Conservation (phyloP, 2,888 invertebrate genomes). For the Sinotaia quadrata region DNA sequence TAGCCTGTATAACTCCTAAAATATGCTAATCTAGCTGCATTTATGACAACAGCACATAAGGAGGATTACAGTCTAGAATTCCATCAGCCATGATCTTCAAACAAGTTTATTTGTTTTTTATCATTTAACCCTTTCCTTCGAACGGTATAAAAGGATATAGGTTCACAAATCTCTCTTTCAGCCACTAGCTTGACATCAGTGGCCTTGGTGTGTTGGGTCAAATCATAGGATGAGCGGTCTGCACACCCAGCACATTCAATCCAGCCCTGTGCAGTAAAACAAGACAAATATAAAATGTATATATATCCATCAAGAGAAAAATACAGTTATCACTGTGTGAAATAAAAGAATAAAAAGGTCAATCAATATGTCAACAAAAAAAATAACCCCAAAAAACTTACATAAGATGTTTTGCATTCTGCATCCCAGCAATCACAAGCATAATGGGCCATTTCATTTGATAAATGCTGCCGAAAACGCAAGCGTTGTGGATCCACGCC, state of each 20-base stretch:
- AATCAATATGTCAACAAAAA: no score
- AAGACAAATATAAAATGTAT: no score
- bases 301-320: no score
- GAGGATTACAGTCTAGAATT: no score
- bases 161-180: conserved; percentile 88
- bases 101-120: no score
- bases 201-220: conserved; percentile 93
- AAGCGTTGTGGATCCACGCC: conserved; percentile 90
- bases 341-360: no score
- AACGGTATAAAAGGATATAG: conserved; percentile 76
- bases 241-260: conserved; percentile 99
- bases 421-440: conserved; percentile 99
- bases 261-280: conserved; percentile 87
- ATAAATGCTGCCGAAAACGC: conserved; percentile 98
- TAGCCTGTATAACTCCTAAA: no score
- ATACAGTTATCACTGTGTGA: no score
- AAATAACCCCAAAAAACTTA: conserved; percentile 75
- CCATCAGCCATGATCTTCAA: no score
- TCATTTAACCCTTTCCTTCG: no score
- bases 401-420: conserved; percentile 95
- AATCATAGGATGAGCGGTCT: conserved; percentile 97
- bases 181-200: conserved; percentile 93
- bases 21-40: no score
- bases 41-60: no score
- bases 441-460: conserved; percentile 99